Evolutionary conservation across 2,888 invertebrate species (phyloP).

Genomic region (Tetropium fuscum): DNA sequence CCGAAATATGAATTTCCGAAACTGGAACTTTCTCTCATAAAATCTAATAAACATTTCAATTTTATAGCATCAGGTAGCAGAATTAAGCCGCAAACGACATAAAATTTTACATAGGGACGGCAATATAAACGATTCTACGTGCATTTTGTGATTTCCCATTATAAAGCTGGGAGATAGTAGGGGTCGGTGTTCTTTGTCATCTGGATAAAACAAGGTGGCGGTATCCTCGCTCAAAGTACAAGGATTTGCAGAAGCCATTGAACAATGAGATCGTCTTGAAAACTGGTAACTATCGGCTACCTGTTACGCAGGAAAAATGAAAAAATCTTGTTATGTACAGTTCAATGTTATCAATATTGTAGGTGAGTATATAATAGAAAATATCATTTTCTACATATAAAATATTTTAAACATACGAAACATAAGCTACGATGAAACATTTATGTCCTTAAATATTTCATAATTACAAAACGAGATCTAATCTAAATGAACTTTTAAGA

Average conservation of each 20-base stretch:
- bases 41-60: constrained; percentile 39
- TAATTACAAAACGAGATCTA: too few relatives aligned
- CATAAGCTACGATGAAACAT: too few relatives aligned
- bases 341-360: too few relatives aligned
- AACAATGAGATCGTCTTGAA: constrained; percentile 10
- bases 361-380: too few relatives aligned
- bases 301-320: not conserved
- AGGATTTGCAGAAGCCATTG: not conserved
- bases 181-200: constrained; percentile 14
- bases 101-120: constrained; percentile 9
- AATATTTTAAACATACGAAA: too few relatives aligned
- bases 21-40: constrained; percentile 36
- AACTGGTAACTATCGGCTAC: constrained; percentile 13
- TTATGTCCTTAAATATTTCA: too few relatives aligned
- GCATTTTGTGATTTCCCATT: constrained; percentile 23
- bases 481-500: too few relatives aligned
- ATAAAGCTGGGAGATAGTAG: constrained; percentile 14
- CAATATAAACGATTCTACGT: constrained; percentile 17
- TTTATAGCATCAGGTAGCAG: constrained; percentile 40
- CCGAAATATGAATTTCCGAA: constrained; percentile 34
- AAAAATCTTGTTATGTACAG: too few relatives aligned
- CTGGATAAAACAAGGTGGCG: constrained; percentile 21
- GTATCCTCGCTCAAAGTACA: not conserved
- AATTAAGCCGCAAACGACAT: constrained; percentile 28
- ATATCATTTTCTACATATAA: too few relatives aligned